Percentiles rank a stretch among this genome's conserved stretches.
These are phyloP conservation scores for Rhinophrynus dorsalis DNA, from an alignment of 2,797 vertebrate species.

Conservation along the genomic window DNA sequence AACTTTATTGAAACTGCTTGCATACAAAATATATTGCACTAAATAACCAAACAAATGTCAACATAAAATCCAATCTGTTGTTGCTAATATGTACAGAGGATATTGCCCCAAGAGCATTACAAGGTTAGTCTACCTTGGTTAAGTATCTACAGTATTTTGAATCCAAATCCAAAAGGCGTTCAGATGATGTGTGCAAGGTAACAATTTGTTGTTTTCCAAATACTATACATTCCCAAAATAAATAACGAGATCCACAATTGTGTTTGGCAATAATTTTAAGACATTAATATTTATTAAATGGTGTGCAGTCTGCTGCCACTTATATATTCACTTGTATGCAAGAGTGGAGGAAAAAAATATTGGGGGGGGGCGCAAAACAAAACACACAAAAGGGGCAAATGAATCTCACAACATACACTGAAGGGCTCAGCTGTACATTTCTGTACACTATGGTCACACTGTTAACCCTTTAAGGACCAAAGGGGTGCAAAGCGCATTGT, in stretches of 20 bases:
- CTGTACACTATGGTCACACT: slow-evolving; percentile 72
- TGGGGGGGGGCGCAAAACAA: slow-evolving; percentile 49
- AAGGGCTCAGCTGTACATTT: slow-evolving; percentile 70
- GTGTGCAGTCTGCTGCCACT: slow-evolving; percentile 76
- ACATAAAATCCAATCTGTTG: slow-evolving; percentile 94
- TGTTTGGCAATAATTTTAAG: slow-evolving; percentile 85
- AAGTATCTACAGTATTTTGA: slow-evolving; percentile 93
- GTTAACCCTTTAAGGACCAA: no score
- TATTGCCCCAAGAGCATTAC: slow-evolving; percentile 92
- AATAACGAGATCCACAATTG: slow-evolving; percentile 84
- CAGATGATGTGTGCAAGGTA: slow-evolving; percentile 85
- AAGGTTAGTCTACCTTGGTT: slow-evolving; percentile 95
- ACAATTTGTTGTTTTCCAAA: slow-evolving; percentile 79
- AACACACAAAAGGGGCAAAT: slow-evolving; percentile 56
- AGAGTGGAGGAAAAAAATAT: slow-evolving; percentile 67
- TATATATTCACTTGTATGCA: slow-evolving; percentile 76
- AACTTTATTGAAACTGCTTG: slow-evolving; percentile 99
- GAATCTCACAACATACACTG: slow-evolving; percentile 66
- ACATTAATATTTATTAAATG: slow-evolving; percentile 72
- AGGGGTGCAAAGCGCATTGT: no score
- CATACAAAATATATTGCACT: slow-evolving; percentile 99
- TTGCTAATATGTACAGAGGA: slow-evolving; percentile 96
- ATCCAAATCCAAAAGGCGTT: slow-evolving; percentile 82
- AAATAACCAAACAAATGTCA: slow-evolving; percentile 98
- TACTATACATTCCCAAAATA: slow-evolving; percentile 89